Evolutionary conservation across 2,888 invertebrate species (phyloP), one percentile per base, ranked within the genome.

Genomic region (Resseliella maxima): DNA sequence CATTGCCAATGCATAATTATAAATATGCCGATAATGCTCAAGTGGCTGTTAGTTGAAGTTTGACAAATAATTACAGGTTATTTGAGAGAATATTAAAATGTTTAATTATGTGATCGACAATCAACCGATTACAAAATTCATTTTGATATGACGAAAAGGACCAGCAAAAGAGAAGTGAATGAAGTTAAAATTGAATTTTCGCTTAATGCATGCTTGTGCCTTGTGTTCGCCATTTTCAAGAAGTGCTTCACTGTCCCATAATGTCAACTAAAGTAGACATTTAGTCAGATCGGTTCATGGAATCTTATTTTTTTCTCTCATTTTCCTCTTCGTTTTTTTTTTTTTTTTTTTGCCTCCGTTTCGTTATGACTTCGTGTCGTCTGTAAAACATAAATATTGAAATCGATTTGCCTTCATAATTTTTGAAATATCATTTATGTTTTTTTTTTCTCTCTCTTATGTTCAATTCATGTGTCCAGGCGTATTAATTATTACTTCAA

Each of bases 31-130:
- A 50, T 41, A 41, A 5, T 12, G 6, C 6, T 5, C 6, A 8
- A 12, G 50, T 3, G 50, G 21, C 50, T 50, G 59, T 27, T 59
- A 59, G 24, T 59, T 59, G 59, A 59, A 24, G 59, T 59, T 59
- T 59, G 24, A 59, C 59, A 81, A 81, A 81, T 36, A 81, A 81
- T 81, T 81, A 36, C 21, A 1, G 81, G 81, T 81, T 36, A 36
- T 81, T 81, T 81, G n/a, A 81, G 5, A 5, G 36, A 81, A 36
- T 18, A 81, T 64, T 81, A 81, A 50, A 81, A 35, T 36, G 81
- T 36, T 59, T 59, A 59, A 24, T 59, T 81, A 81, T 81, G 81
- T 81, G 81, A 81, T 81, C 81, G 81, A 81, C 81, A 81, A 0
- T 36, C 81, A 5, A 36, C 36, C 35, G 15, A 21, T 81, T 2